Conservation (phyloP, 2,888 invertebrate species). For the Dryocosmus kuriphilus region DNA sequence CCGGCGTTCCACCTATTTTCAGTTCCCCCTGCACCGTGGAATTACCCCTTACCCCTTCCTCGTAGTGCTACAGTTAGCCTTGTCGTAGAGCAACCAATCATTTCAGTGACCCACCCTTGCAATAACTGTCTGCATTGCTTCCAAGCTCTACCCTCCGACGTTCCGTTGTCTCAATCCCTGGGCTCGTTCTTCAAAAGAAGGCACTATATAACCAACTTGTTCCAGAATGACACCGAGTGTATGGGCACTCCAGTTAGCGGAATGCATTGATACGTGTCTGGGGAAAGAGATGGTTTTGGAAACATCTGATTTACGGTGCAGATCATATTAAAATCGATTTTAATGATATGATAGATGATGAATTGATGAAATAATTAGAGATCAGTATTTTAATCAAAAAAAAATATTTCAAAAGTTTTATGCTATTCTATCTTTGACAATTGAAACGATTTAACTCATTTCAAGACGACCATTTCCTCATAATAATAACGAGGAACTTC, state of each 20-base stretch:
- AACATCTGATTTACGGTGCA: background rate
- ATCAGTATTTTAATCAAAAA: too few species aligned
- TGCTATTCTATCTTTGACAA: too few species aligned
- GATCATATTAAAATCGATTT: background rate
- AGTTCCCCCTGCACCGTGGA: conserved; percentile 51
- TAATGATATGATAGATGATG: too few species aligned
- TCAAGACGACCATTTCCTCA: background rate
- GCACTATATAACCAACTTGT: conserved; percentile 22
- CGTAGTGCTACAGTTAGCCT: conserved; percentile 30
- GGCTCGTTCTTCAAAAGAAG: conserved; percentile 6
- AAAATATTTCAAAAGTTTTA: too few species aligned
- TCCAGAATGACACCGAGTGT: background rate
- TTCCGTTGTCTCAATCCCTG: conserved; percentile 8
- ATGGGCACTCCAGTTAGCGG: background rate
- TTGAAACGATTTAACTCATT: background rate
- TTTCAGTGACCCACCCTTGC: conserved; percentile 46
- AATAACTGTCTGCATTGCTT: conserved; percentile 42
- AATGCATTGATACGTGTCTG: background rate
- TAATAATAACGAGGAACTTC: background rate
- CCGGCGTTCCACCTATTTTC: conserved; percentile 62
- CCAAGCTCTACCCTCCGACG: conserved; percentile 26
- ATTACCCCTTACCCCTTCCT: conserved; percentile 47
- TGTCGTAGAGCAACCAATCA: conserved; percentile 54
- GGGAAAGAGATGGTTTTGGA: background rate
- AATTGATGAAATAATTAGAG: too few species aligned